Evolutionary conservation across 2,888 invertebrate genomes (phyloP), one percentile per base, ranked within the genome.

Genomic region (Lepidonotus clava): DNA sequence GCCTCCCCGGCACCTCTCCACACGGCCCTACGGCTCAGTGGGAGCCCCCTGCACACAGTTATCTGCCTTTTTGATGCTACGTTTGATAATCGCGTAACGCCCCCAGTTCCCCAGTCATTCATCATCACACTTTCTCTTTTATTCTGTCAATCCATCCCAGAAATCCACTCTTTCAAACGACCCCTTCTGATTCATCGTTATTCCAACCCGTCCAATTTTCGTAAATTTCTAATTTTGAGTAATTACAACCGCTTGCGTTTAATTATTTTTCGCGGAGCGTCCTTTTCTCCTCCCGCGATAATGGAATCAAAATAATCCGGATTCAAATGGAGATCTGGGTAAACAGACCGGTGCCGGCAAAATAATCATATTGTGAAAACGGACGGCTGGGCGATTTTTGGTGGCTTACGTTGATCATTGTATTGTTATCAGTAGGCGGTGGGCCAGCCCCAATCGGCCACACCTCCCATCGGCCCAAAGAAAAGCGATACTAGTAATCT

Each of bases 401-500:
- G 61, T 24, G 1, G 61, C 61, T 61, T 61, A 61, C 28, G 61
- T 61, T 61, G 61, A 61, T 61, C 61, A 61, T 28, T 61, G 61
- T 32, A 61, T 61, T 61, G 61, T 61, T 61, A 61, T 61, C 61
- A 61, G 61, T 24, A 1, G 61, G 61, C 61, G 28, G 11, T 61
- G 61, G 61, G 24, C 28, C 28, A 11, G 46, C 28, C 2, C 28
- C 28, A 61, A 61, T 61, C 61, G 28, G 61, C 24, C 61, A 24
- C 61, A 61, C 61, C 61, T 61, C 61, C 28, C 61, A 61, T 61
- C 61, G 28, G 61, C 28, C 1, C 18, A 24, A 61, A 61, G 61
- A 61, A 61, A 61, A 61, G n/a, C 61, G 61, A 61, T 61, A 36
- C 38, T 76, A 24, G 76, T 76, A 76, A 76, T 76, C 76, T 40